Evolutionary conservation across 2,797 vertebrate genomes (phyloP), one percentile per base, ranked within the genome.

Genomic region (Garrulus glandarius): DNA sequence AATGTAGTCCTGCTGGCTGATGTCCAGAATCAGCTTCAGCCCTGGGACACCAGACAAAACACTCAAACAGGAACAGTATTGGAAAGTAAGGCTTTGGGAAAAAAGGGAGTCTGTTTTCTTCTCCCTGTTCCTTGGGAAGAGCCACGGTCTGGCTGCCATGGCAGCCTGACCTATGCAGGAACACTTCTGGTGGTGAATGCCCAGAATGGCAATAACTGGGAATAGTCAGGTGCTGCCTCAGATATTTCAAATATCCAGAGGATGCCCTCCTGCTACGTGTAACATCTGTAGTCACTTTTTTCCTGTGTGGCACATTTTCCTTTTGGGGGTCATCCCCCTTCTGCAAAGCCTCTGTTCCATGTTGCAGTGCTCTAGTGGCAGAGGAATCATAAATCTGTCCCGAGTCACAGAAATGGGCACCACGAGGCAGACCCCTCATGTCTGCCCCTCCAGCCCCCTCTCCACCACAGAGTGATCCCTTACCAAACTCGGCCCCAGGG

Each of bases 1-100:
- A 64, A 98, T 97, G 3, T 98, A 98, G 88, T 98, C 98, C 7
- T 98, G 94, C 80, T 98, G 98, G 61, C 96, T 97, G 75, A 98
- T 98, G 95, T 98, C 98, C 96, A 98, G 97, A 50, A 98, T 98
- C 84, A 98, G 27, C 96, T 98, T 98, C 93, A 98, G 94, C 60
- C 98, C 98, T 98, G 95, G 10, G 49, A 87, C 39, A 79, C 8
- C 70, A 13, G 37, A 86, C 37, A 91, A 63, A 70, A 39, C 46
- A 68, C 10, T 78, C 78, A 92, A 72, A 36, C 46, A 78, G 34
- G 70, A 59, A 18, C 5, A 27, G 36, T 10, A 27, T 3, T 1
- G 1, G 74, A 56, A 83, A 6, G 9, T 0, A 17, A 59, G 19
- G 11, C 49, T 74, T 60, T 17, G 47, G 16, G 56, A 11, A 20